These are phyloP conservation scores for Drosophila tsacasi DNA, from an alignment of 1,140 invertebrate genomes.

Conservation along the genomic window DNA sequence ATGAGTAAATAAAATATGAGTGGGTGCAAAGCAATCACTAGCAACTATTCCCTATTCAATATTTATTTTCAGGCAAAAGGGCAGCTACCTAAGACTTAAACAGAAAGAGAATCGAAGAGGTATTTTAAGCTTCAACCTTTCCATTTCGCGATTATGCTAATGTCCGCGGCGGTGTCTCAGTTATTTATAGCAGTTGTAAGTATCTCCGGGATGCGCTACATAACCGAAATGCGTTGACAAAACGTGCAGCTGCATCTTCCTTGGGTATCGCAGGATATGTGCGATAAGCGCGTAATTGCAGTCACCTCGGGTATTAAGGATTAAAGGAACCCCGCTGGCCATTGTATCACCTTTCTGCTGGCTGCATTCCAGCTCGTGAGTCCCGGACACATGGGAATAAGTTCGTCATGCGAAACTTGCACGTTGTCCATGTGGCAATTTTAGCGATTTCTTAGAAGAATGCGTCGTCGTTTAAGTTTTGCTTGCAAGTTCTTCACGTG, in stretches of 20 bases:
- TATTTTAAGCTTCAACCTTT: conserved; percentile 33
- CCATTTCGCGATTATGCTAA: conserved; percentile 30
- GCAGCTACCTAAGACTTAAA: neutral
- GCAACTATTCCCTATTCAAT: neutral
- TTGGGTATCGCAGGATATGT: neutral
- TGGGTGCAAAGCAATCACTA: neutral
- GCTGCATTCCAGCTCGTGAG: conserved; percentile 9
- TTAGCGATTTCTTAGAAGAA: neutral
- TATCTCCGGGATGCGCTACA: conserved; percentile 26
- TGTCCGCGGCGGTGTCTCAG: conserved; percentile 6
- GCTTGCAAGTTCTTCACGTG: conserved; percentile 2
- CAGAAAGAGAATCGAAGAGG: neutral
- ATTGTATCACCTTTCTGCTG: neutral
- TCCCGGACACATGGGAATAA: neutral
- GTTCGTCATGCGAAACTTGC: conserved; percentile 7
- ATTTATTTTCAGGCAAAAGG: neutral
- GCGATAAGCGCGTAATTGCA: conserved; percentile 20
- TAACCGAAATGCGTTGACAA: conserved; percentile 45
- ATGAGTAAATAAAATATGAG: neutral
- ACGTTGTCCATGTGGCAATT: conserved; percentile 18
- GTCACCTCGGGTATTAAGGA: neutral
- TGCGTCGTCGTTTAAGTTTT: neutral
- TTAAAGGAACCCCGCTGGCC: neutral
- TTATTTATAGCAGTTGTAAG: conserved; percentile 35
- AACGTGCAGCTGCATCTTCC: conserved; percentile 26